phyloP scores from a whole-genome alignment of 2,113 vertebrate species.

The Columba janthina region DNA sequence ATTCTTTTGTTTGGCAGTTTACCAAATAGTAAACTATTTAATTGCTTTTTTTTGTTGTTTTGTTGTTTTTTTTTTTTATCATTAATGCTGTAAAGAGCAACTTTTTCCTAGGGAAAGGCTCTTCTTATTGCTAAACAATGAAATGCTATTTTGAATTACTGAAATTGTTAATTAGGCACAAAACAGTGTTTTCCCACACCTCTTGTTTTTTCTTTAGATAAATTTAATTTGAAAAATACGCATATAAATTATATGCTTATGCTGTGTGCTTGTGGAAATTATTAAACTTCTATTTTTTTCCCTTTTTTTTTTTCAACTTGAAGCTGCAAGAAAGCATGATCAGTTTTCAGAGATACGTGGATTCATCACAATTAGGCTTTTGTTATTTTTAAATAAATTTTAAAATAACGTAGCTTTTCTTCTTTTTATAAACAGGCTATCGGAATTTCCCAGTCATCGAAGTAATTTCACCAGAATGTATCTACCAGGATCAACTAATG shows the following conservation, averaged over 20 bases:
- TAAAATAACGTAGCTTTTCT: background rate
- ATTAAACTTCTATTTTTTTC: background rate
- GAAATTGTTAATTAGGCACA: background rate
- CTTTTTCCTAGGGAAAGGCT: background rate
- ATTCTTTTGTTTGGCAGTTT: background rate
- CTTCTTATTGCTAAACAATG: background rate
- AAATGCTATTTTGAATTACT: background rate
- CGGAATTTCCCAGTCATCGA: conserved; percentile 71
- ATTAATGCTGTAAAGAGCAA: background rate
- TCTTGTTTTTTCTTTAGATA: background rate
- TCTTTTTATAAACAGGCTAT: conserved; percentile 62
- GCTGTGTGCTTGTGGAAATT: background rate
- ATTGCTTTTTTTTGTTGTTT: background rate
- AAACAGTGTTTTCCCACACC: background rate
- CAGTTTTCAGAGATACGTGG: background rate
- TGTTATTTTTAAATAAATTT: background rate
- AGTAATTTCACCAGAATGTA: conserved; percentile 44
- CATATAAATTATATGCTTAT: background rate
- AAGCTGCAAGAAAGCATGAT: background rate
- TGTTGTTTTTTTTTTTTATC: background rate
- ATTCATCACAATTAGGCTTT: background rate
- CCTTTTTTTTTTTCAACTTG: background rate
- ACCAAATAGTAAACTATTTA: background rate
- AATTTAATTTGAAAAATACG: background rate
- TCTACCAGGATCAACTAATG: conserved; percentile 15